Percentiles rank a stretch among this genome's conserved stretches.
phyloP scores from a whole-genome alignment of 2,888 invertebrate species.

The Drosophila basisetae region DNA sequence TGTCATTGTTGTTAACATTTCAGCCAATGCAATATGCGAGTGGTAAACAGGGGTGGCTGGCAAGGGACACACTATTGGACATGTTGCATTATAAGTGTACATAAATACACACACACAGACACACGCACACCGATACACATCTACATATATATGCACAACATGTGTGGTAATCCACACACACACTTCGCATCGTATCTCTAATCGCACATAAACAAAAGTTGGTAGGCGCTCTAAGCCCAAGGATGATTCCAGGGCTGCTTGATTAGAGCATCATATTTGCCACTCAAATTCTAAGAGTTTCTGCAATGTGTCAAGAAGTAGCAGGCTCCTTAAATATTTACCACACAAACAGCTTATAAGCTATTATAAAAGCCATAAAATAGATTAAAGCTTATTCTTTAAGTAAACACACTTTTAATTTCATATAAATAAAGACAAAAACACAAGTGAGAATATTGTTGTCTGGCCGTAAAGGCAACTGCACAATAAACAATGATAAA shows the following conservation, averaged over 20 bases:
- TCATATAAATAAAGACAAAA: neutral
- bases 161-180: conserved; percentile 11
- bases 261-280: neutral
- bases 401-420: neutral
- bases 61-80: conserved; percentile 9
- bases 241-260: neutral
- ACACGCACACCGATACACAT: neutral
- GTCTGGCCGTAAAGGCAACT: neutral
- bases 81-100: conserved; percentile 22
- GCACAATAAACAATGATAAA: neutral
- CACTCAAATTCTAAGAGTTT: neutral
- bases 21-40: conserved; percentile 22
- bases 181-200: neutral
- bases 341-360: neutral
- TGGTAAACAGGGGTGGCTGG: conserved; percentile 3
- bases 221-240: conserved; percentile 1
- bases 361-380: conserved; percentile 2
- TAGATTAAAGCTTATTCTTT: neutral
- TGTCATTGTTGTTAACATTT: conserved; percentile 39
- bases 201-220: conserved; percentile 15
- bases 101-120: neutral
- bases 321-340: conserved; percentile 1
- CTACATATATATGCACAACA: neutral
- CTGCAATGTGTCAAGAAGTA: conserved; percentile 1
- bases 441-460: neutral